Conservation (phyloP, 2,113 vertebrate genomes). For the Sebastes fasciatus region DNA sequence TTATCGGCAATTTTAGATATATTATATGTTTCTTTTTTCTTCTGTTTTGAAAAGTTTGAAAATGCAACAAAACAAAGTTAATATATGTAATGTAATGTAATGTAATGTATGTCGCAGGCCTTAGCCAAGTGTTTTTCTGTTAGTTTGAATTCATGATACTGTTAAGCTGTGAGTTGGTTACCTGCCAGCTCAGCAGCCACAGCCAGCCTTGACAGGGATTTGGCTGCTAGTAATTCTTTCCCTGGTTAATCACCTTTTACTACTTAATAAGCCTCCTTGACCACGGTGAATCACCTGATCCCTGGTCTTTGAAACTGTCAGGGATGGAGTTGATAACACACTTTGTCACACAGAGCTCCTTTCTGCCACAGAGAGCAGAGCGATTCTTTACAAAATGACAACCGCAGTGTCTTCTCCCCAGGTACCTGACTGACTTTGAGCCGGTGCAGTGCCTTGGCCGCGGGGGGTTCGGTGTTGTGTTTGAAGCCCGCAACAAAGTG, state of each 20-base stretch:
- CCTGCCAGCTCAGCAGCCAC: slow-evolving; percentile 11
- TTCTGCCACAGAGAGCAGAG: neutral
- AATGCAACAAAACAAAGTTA: no score
- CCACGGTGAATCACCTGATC: neutral
- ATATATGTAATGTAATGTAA: no score
- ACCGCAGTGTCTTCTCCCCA: slow-evolving; percentile 68
- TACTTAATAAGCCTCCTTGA: neutral
- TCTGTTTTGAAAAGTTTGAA: no score
- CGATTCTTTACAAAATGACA: slow-evolving; percentile 12
- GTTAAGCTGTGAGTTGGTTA: slow-evolving; percentile 1
- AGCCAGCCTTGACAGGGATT: neutral
- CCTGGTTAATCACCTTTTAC: slow-evolving; percentile 6
- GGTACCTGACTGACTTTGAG: slow-evolving; percentile 98
- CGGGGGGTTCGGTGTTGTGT: slow-evolving; percentile 97
- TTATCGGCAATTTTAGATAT: no score
- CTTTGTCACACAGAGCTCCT: neutral
- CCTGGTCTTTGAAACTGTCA: neutral
- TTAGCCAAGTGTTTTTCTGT: neutral
- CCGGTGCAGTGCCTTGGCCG: slow-evolving; percentile 96
- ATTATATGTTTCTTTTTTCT: no score
- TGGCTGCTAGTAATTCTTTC: neutral
- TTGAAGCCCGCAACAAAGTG: slow-evolving; percentile 98
- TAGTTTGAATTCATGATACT: neutral
- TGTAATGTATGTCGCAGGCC: no score
- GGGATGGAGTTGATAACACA: neutral